Evolutionary conservation across 1,140 invertebrate genomes (phyloP).

Genomic region (Meteorus sp.): DNA sequence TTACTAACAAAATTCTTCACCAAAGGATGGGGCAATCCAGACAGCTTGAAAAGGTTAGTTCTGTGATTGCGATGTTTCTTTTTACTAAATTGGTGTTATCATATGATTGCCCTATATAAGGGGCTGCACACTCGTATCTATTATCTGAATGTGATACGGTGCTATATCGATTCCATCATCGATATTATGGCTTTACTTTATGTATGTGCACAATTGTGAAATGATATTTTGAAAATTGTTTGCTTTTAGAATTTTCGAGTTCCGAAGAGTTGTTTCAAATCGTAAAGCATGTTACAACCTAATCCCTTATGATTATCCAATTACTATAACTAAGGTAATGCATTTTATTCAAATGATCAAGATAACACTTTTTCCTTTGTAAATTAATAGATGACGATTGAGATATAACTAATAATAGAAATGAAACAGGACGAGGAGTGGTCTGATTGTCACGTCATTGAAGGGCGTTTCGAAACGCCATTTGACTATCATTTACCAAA

Average conservation of each 20-base stretch:
- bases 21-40: constrained; percentile 94
- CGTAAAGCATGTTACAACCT: constrained; percentile 81
- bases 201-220: not conserved
- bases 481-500: constrained; percentile 81
- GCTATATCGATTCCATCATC: not conserved
- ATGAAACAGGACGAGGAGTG: constrained; percentile 72
- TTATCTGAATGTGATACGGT: too few relatives aligned
- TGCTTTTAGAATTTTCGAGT: constrained; percentile 79
- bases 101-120: too few relatives aligned
- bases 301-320: constrained; percentile 79
- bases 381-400: not conserved
- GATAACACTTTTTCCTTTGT: not conserved
- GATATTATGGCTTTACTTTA: not conserved
- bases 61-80: too few relatives aligned
- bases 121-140: too few relatives aligned
- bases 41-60: constrained; percentile 84
- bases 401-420: constrained; percentile 16
- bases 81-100: not conserved
- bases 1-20: constrained; percentile 92
- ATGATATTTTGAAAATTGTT: constrained; percentile 12
- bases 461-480: constrained; percentile 89
- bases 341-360: constrained; percentile 1
- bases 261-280: constrained; percentile 84
- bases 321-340: constrained; percentile 87
- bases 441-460: constrained; percentile 75